Evolutionary conservation across 1,140 invertebrate species (phyloP).

Genomic region (Zaprionus camerounensis): DNA sequence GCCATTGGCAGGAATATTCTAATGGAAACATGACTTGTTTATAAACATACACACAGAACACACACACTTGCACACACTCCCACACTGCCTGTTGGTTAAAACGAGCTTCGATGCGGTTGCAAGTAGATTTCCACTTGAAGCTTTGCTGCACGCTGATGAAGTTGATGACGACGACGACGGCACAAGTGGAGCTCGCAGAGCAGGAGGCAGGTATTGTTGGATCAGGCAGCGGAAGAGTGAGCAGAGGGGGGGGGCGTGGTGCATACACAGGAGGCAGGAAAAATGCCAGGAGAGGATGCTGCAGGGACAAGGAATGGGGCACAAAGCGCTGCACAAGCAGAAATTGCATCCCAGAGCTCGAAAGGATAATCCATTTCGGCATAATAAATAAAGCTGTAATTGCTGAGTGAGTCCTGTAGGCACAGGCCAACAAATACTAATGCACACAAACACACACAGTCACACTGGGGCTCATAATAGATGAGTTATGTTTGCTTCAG

Average conservation of each 20-base stretch:
- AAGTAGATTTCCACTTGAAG: conserved; percentile 38
- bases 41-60: conserved; percentile 1
- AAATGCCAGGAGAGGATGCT: conserved; percentile 39
- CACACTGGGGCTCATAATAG: conserved; percentile 49
- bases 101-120: conserved; percentile 9
- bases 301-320: neutral
- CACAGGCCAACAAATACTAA: conserved; percentile 24
- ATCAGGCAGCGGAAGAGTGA: neutral
- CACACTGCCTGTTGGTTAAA: neutral
- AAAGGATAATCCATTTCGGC: conserved; percentile 82
- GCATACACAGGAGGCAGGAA: conserved; percentile 25
- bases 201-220: conserved; percentile 7
- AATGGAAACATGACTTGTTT: conserved; percentile 32
- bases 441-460: neutral
- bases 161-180: conserved; percentile 6
- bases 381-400: conserved; percentile 83
- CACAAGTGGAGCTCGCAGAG: neutral
- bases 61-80: neutral
- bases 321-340: conserved; percentile 52
- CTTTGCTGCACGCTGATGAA: conserved; percentile 31
- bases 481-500: conserved; percentile 77
- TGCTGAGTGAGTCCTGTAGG: conserved; percentile 71
- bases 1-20: conserved; percentile 10
- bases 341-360: conserved; percentile 64
- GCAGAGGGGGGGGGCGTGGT: neutral